Evolutionary conservation across 2,888 invertebrate genomes (phyloP).

Genomic region (Hanleya hanleyi): DNA sequence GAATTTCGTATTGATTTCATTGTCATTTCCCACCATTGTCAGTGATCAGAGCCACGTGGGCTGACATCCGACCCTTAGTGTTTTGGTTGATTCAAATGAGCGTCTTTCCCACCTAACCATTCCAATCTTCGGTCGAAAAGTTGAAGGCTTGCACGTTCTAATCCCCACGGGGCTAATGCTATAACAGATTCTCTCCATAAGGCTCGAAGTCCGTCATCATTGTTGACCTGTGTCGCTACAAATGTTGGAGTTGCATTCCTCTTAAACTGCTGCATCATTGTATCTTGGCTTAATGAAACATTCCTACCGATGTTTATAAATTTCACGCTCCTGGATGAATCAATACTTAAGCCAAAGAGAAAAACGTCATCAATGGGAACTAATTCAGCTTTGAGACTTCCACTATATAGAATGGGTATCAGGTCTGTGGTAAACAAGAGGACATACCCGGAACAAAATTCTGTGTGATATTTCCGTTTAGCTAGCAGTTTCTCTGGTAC

Average conservation of each 20-base stretch:
- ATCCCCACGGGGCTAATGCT: background rate
- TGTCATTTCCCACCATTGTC: too few species aligned
- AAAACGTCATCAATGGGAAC: slow-evolving; percentile 1
- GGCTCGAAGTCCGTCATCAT: background rate
- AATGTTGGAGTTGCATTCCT: background rate
- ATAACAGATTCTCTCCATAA: background rate
- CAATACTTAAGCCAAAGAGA: background rate
- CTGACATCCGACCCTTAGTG: too few species aligned
- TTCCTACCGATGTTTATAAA: background rate
- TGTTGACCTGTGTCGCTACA: background rate
- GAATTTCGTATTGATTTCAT: too few species aligned
- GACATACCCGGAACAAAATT: slow-evolving; percentile 3
- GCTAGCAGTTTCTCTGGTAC: background rate
- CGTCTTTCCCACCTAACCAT: too few species aligned
- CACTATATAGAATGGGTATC: background rate
- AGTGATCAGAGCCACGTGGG: too few species aligned
- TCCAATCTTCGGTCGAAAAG: background rate
- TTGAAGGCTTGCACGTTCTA: background rate
- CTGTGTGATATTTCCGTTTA: background rate
- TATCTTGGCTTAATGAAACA: background rate
- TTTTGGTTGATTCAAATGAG: too few species aligned
- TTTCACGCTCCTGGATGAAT: background rate
- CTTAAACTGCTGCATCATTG: background rate
- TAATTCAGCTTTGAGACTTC: background rate
- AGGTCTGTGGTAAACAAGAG: background rate